phyloP scores from a whole-genome alignment of 2,113 vertebrate species.

The Glaucomys volans region DNA sequence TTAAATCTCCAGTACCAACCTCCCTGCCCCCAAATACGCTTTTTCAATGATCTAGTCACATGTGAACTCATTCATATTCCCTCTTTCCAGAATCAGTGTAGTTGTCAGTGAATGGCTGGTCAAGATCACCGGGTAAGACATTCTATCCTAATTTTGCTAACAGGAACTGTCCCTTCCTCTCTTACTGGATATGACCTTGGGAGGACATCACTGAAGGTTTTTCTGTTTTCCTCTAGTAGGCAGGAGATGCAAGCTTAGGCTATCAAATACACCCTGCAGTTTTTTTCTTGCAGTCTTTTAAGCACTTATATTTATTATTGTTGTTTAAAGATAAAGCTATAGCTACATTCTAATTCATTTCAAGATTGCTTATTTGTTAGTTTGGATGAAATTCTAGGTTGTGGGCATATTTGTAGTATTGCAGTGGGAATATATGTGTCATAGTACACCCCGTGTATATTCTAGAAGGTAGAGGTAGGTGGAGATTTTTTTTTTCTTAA shows the following conservation, averaged over 20 bases:
- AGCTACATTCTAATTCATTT: background rate
- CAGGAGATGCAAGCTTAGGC: background rate
- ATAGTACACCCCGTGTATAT: background rate
- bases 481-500: background rate
- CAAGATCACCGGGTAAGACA: background rate
- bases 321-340: background rate
- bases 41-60: background rate
- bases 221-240: background rate
- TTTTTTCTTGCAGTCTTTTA: background rate
- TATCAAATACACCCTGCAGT: background rate
- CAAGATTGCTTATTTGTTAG: background rate
- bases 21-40: no score
- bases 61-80: background rate
- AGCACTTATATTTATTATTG: background rate
- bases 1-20: no score
- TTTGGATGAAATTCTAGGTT: background rate
- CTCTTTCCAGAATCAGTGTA: background rate
- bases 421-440: no score
- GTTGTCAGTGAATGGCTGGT: background rate
- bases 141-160: background rate
- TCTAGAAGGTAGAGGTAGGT: background rate
- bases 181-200: background rate
- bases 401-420: background rate
- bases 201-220: background rate
- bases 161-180: background rate